Conservation (phyloP, 2,797 vertebrate genomes). For the Rhinichthys osculus region DNA sequence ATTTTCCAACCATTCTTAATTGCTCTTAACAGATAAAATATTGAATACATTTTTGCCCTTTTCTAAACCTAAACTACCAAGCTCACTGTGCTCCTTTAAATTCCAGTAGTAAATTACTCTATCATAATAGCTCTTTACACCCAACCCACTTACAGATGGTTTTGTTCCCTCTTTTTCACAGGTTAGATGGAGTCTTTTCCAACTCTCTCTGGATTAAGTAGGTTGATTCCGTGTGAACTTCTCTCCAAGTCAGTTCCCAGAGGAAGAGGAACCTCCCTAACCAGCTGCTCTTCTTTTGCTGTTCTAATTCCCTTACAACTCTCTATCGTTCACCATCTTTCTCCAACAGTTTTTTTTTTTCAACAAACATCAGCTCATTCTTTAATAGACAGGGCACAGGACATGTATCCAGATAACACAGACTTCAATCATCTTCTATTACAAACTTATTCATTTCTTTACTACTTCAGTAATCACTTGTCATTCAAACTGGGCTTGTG, state of each 20-base stretch:
- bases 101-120: background rate
- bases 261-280: slow-evolving; percentile 48
- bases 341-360: background rate
- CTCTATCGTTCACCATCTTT: slow-evolving; percentile 24
- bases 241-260: slow-evolving; percentile 56
- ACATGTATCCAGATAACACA: slow-evolving; percentile 11
- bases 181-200: slow-evolving; percentile 23
- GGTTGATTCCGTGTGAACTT: slow-evolving; percentile 56
- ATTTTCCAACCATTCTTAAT: background rate
- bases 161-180: slow-evolving; percentile 8
- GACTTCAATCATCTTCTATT: slow-evolving; percentile 23
- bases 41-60: background rate
- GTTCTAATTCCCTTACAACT: slow-evolving; percentile 45
- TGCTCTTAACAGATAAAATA: background rate
- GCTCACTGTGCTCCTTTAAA: background rate
- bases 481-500: background rate
- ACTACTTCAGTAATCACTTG: background rate
- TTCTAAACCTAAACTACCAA: background rate
- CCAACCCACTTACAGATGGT: slow-evolving; percentile 18
- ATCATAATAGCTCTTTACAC: slow-evolving; percentile 18
- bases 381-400: slow-evolving; percentile 12
- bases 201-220: slow-evolving; percentile 45
- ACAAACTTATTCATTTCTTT: slow-evolving; percentile 15
- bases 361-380: slow-evolving; percentile 27
- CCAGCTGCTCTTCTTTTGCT: slow-evolving; percentile 57